phyloP scores from a whole-genome alignment of 2,888 invertebrate genomes.

The Eledona agricola region DNA sequence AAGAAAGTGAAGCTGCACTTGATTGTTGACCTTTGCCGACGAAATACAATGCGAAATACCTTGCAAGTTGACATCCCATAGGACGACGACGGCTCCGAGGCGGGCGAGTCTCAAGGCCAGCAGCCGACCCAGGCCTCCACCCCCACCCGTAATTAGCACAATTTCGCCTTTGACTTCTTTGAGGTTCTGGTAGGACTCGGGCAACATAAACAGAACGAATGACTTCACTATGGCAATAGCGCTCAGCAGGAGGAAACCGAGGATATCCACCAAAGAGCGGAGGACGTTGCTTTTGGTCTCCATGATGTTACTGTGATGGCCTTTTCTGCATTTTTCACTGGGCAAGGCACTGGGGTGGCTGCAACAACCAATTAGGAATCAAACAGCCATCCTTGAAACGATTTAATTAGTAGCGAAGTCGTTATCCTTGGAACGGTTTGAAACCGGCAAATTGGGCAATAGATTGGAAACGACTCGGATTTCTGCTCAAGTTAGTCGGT shows the following conservation, averaged over 20 bases:
- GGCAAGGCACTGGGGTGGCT: no score
- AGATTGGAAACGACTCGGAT: no score
- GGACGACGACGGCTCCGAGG: slow-evolving; percentile 79
- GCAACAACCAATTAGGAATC: no score
- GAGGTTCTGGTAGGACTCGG: slow-evolving; percentile 70
- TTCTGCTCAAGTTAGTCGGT: no score
- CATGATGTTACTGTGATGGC: slow-evolving; percentile 5
- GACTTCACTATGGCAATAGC: slow-evolving; percentile 59
- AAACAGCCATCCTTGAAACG: no score
- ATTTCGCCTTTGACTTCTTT: slow-evolving; percentile 80
- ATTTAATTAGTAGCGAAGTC: no score
- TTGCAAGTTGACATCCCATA: slow-evolving; percentile 90
- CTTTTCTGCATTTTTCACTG: slow-evolving; percentile 3
- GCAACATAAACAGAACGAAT: slow-evolving; percentile 63
- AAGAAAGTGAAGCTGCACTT: no score
- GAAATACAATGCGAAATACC: no score
- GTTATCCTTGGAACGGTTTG: no score
- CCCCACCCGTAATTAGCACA: slow-evolving; percentile 89
- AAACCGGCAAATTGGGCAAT: no score
- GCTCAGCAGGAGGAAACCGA: slow-evolving; percentile 54
- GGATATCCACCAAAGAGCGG: slow-evolving; percentile 66
- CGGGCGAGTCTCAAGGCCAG: slow-evolving; percentile 78
- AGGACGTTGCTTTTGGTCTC: slow-evolving; percentile 10
- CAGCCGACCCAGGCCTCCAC: slow-evolving; percentile 84
- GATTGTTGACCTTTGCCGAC: no score